phyloP scores from a whole-genome alignment of 2,888 invertebrate species.

The Papilio gigon region DNA sequence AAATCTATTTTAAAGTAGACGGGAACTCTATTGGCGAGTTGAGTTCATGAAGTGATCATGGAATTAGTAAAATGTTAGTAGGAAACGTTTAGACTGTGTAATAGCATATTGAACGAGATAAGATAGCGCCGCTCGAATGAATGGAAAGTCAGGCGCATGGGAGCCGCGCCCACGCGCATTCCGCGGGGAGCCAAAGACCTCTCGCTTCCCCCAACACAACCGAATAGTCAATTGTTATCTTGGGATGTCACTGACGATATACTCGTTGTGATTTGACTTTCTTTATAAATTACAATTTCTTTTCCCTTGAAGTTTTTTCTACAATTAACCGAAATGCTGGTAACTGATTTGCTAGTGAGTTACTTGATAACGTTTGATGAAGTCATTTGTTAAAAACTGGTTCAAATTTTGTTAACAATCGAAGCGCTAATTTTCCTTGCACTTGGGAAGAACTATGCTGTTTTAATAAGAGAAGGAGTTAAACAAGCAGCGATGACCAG shows the following conservation, averaged over 20 bases:
- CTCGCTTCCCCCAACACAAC: slow-evolving; percentile 75
- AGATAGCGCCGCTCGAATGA: slow-evolving; percentile 80
- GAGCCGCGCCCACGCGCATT: slow-evolving; percentile 74
- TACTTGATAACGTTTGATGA: no score
- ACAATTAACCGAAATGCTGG: no score
- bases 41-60: not conserved
- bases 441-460: no score
- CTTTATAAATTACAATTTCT: not conserved
- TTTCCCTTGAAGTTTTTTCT: not conserved
- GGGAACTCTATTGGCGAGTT: slow-evolving; percentile 5
- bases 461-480: no score
- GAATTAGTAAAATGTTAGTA: slow-evolving; percentile 46
- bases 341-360: no score
- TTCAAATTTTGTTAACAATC: no score
- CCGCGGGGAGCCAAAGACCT: slow-evolving; percentile 80
- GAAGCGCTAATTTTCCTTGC: no score
- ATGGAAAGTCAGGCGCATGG: slow-evolving; percentile 76
- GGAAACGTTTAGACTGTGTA: slow-evolving; percentile 64
- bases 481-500: no score
- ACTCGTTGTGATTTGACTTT: slow-evolving; percentile 32
- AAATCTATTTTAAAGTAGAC: not conserved
- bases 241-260: slow-evolving; percentile 41
- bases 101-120: slow-evolving; percentile 75
- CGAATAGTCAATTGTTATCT: slow-evolving; percentile 49
- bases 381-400: no score